Evolutionary conservation across 2,113 vertebrate species (phyloP), one percentile per base, ranked within the genome.

Genomic region (Stegastes partitus): DNA sequence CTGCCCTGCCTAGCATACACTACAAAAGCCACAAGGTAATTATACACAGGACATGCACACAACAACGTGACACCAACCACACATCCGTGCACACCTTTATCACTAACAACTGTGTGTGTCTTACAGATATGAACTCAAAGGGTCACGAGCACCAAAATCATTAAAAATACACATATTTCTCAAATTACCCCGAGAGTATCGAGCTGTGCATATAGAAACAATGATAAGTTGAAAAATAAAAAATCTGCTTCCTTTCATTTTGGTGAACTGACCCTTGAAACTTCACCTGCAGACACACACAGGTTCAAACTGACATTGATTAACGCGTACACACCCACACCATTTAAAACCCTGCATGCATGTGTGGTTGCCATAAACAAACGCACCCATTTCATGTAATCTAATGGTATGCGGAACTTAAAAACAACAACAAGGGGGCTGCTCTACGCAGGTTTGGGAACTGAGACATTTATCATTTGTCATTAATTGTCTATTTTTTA

Each of bases 11-110:
- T 47, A 45, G 21, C n/a, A 61, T 19, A 49, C 25, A 23, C 34
- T 21, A 21, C 12, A 10, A 63, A 73, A 72, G 31, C 10, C 50
- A 73, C 18, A 51, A 37, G 11, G 22, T 62, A 59, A 74, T 68
- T n/a, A 57, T 19, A 54, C n/a, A 65, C 34, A 37, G 3, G 68
- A 14, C 22, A 59, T 5, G 21, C 42, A 68, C 58, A 85, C 25
- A 34, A 72, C 34, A 71, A 37, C 12, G 42, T 53, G 55, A 42
- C 22, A 51, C 22, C 6, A 77, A 53, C 12, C 49, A 66, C 39
- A 81, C 45, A 75, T 18, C 25, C 58, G 53, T 66, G 47, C 50
- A 79, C 57, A 69, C 54, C n/a, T 62, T 37, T 23, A 69, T 51
- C 57, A 62, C 44, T 61, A 44, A 69, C 47, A 49, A 50, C n/a